Base-by-base conservation (phyloP, 2,113 vertebrate genomes). In the Chaetura pelagica region DNA sequence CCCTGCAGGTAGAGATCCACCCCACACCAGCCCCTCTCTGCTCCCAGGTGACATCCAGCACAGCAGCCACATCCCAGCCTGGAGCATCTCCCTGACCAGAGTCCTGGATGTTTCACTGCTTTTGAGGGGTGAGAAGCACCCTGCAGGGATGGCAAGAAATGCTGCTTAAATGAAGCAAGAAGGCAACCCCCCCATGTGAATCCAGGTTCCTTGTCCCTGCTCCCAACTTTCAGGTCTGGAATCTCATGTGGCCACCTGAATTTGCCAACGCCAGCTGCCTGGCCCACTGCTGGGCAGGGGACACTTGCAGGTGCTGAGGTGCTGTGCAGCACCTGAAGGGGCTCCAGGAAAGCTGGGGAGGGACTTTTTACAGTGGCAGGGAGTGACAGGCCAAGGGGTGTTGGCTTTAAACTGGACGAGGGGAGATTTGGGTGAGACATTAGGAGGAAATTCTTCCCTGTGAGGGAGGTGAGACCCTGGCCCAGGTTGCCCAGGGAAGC, bases 171-270 rank as follows among this genome's bases (percentile, higher is more conserved):
- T 46, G 44, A 17, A 16, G 44, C 44, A 46, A 46, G 44, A 46
- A 19, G 5, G 21, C 35, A 11, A 19, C 22, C 20, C 7, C 14
- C 3, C 15, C 5, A 4, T 1, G 23, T 22, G 59, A 49, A 67
- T 38, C 30, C 1, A 1, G 40, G 71, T 7, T 68, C 46, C 12
- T 26, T 5, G 14, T 4, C 72, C 51, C 42, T 1, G 2, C 2
- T 68, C 55, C 3, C 1, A 12, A 6, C 4, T 1, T 26, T 46
- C 73, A 5, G 29, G 19, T 59, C 40, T 57, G 80, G 27, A 52
- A 18, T 71, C 61, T 66, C 34, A 8, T 6, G 15, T 9, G 44
- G 49, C 8, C 29, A 22, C 29, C 15, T 0, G 0, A 6, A 29
- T 52, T 58, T 34, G 23, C 48, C 35, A 21, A 5, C 4, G 4